Percentiles rank a stretch among this genome's conserved stretches.
phyloP scores from a whole-genome alignment of 2,113 vertebrate genomes.

The Ameiurus melas region DNA sequence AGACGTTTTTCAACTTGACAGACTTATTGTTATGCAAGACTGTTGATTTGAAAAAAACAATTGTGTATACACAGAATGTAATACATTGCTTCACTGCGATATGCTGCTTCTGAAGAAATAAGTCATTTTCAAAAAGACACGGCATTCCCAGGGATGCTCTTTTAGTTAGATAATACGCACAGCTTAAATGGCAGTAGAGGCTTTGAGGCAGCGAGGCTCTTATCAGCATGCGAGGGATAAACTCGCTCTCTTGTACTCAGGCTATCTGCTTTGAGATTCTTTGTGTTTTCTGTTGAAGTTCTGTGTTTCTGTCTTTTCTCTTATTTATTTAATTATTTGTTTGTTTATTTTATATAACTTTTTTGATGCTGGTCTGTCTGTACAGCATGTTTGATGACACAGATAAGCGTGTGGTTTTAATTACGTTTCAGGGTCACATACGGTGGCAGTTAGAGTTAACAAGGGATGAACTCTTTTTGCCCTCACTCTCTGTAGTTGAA shows the following conservation, averaged over 20 bases:
- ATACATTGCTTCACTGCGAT: not conserved
- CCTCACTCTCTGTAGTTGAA: slow-evolving; percentile 16
- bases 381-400: slow-evolving; percentile 23
- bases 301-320: not conserved
- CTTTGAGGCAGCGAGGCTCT: slow-evolving; percentile 26
- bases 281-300: slow-evolving; percentile 43
- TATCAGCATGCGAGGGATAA: slow-evolving; percentile 18
- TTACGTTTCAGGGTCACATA: slow-evolving; percentile 41
- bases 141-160: slow-evolving; percentile 49
- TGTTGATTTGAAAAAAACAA: too few relatives aligned
- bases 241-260: slow-evolving; percentile 1
- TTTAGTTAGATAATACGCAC: slow-evolving; percentile 54
- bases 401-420: slow-evolving; percentile 46
- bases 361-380: slow-evolving; percentile 38
- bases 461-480: not conserved
- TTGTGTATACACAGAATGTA: not conserved
- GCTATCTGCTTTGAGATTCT: not conserved
- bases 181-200: slow-evolving; percentile 43
- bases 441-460: slow-evolving; percentile 15
- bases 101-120: slow-evolving; percentile 31
- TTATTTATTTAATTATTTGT: not conserved
- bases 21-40: not conserved
- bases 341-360: slow-evolving; percentile 1
- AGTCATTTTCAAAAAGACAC: slow-evolving; percentile 49
- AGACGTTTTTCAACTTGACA: not conserved